These are phyloP conservation scores for Kuschelorhynchus macadamiae DNA, from an alignment of 2,888 invertebrate genomes.

Conservation along the genomic window DNA sequence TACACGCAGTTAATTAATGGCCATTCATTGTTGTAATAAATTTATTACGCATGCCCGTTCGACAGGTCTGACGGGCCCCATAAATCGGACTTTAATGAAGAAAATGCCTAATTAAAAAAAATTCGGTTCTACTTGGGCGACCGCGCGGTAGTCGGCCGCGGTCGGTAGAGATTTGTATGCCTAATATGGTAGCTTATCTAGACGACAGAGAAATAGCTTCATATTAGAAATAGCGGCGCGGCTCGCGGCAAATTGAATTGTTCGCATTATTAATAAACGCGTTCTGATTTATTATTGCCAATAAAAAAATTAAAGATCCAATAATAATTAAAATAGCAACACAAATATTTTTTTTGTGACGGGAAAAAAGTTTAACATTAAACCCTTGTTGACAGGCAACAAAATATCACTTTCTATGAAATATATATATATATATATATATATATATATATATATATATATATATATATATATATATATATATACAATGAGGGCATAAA, in stretches of 20 bases:
- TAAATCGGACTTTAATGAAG: constrained; percentile 43
- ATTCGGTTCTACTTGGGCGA: constrained; percentile 34
- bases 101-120: constrained; percentile 44
- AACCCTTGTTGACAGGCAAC: no score
- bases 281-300: no score
- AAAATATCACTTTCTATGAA: no score
- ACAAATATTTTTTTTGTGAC: no score
- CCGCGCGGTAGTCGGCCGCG: constrained; percentile 6
- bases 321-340: no score
- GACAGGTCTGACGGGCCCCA: constrained; percentile 39
- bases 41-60: constrained; percentile 46
- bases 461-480: no score
- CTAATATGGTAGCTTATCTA: constrained; percentile 35
- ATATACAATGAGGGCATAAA: no score
- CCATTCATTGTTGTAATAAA: constrained; percentile 43
- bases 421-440: no score
- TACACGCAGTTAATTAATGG: constrained; percentile 33
- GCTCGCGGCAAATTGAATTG: constrained; percentile 14
- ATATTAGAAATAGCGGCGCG: not conserved
- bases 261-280: not conserved
- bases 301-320: no score
- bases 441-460: no score
- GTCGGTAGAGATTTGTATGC: constrained; percentile 25
- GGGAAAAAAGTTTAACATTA: no score
- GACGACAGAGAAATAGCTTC: not conserved